phyloP scores from a whole-genome alignment of 2,888 invertebrate species.

The Dryocosmus kuriphilus region DNA sequence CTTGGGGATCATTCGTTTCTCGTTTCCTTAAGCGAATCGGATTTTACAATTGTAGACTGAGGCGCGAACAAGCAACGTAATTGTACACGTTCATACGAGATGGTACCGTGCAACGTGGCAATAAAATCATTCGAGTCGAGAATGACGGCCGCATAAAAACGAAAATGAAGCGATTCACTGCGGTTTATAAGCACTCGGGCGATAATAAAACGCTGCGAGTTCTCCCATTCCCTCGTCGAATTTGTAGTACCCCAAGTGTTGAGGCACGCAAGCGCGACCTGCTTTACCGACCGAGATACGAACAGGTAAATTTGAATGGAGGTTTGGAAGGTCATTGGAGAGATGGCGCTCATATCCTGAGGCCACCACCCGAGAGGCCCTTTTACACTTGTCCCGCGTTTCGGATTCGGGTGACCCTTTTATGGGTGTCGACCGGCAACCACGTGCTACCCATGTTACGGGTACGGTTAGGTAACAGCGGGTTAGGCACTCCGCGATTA shows the following conservation, averaged over 20 bases:
- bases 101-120: conserved; percentile 33
- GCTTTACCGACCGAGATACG: conserved; percentile 65
- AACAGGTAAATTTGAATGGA: conserved; percentile 26
- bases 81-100: conserved; percentile 32
- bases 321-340: conserved; percentile 37
- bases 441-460: conserved; percentile 65
- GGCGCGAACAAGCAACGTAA: conserved; percentile 28
- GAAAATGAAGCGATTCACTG: conserved; percentile 70
- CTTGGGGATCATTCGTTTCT: conserved; percentile 19
- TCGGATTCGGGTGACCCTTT: conserved; percentile 51
- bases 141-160: conserved; percentile 63
- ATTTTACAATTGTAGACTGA: conserved; percentile 31
- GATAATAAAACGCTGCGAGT: conserved; percentile 64
- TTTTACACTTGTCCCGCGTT: conserved; percentile 53
- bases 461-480: conserved; percentile 61
- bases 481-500: conserved; percentile 57
- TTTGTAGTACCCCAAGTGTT: conserved; percentile 40
- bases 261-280: conserved; percentile 49
- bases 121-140: conserved; percentile 60
- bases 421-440: conserved; percentile 60
- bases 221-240: conserved; percentile 49
- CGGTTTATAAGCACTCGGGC: conserved; percentile 64
- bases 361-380: conserved; percentile 73
- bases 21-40: conserved; percentile 34
- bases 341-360: conserved; percentile 70